phyloP scores from a whole-genome alignment of 2,888 invertebrate species.

The Trichacis sp. region DNA sequence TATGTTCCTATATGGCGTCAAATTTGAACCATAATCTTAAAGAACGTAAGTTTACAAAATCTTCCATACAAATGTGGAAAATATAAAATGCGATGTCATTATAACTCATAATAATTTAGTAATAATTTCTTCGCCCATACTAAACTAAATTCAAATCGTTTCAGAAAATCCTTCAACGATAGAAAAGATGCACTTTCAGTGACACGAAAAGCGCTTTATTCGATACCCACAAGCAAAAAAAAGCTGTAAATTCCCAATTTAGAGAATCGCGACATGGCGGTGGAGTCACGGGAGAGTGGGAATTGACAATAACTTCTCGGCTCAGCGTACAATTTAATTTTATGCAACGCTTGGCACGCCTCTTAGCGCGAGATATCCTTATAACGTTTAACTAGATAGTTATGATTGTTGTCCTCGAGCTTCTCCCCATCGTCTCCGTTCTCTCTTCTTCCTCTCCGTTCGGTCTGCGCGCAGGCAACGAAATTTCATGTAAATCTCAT shows the following conservation, averaged over 20 bases:
- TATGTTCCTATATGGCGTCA: no score
- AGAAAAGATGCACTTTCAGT: no score
- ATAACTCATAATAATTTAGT: no score
- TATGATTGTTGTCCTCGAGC: constrained; percentile 66
- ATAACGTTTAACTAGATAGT: constrained; percentile 68
- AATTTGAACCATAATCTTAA: no score
- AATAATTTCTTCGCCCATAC: no score
- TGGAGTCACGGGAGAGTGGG: constrained; percentile 51
- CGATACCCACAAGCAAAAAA: background rate
- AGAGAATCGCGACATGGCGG: constrained; percentile 41
- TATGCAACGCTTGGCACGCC: constrained; percentile 69
- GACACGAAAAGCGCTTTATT: background rate
- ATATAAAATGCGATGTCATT: no score
- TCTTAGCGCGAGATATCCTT: constrained; percentile 68
- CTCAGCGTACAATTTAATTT: constrained; percentile 69
- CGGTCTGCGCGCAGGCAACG: constrained; percentile 44
- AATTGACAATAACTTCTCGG: constrained; percentile 67
- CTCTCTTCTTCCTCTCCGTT: constrained; percentile 21
- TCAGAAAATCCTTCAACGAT: no score
- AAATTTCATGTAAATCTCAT: constrained; percentile 52
- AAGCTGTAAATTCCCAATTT: constrained; percentile 22
- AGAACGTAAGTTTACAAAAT: no score
- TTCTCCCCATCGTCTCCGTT: constrained; percentile 38
- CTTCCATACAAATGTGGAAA: no score
- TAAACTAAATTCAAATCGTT: no score